A percentile compares a stretch with the other conserved stretches of the same genome.
These are phyloP conservation scores for Drosophila ogumai DNA, from an alignment of 1,140 invertebrate species.

Conservation along the genomic window DNA sequence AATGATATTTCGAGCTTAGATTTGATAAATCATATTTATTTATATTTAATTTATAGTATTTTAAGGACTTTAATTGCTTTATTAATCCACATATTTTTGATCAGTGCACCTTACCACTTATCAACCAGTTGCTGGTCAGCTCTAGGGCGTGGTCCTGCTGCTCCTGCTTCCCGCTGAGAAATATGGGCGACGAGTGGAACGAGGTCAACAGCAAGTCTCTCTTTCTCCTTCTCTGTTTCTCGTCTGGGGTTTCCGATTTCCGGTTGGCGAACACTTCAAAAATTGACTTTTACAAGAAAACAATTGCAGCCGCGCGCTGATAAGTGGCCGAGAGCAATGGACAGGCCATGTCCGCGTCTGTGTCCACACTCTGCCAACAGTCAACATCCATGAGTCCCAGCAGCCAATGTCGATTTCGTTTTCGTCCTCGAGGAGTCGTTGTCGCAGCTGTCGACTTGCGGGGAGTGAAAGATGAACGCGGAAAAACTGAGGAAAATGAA, in stretches of 20 bases:
- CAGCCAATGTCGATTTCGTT: slow-evolving; percentile 26
- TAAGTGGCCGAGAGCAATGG: slow-evolving; percentile 64
- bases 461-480: slow-evolving; percentile 20
- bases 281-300: slow-evolving; percentile 83
- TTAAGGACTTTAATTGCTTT: not conserved
- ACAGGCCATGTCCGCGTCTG: slow-evolving; percentile 61
- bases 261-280: slow-evolving; percentile 75
- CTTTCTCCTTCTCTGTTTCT: slow-evolving; percentile 37
- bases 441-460: slow-evolving; percentile 40
- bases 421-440: slow-evolving; percentile 31
- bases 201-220: slow-evolving; percentile 64
- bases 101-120: slow-evolving; percentile 36
- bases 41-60: not conserved
- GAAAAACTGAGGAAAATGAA: slow-evolving; percentile 35
- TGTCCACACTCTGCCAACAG: slow-evolving; percentile 26
- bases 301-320: slow-evolving; percentile 75
- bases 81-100: not conserved
- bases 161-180: slow-evolving; percentile 7
- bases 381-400: slow-evolving; percentile 16
- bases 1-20: too few species aligned
- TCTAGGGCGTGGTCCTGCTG: slow-evolving; percentile 5
- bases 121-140: slow-evolving; percentile 69
- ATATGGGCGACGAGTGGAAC: slow-evolving; percentile 33
- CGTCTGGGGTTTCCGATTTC: slow-evolving; percentile 77
- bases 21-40: not conserved